Evolutionary conservation across 2,888 invertebrate genomes (phyloP), one percentile per base, ranked within the genome.

Genomic region (Xylophagus ater): DNA sequence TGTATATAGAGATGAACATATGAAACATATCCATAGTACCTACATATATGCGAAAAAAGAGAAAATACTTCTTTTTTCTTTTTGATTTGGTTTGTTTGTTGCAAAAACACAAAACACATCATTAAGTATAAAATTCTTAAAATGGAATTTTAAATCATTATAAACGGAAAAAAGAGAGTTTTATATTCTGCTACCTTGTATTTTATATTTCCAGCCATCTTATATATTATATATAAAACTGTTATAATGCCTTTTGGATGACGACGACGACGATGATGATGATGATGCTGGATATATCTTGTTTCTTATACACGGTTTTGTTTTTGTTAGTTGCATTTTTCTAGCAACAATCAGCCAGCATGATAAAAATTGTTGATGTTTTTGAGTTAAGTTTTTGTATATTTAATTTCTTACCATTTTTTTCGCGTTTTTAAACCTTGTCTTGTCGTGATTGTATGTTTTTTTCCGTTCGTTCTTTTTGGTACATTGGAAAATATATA

Each of bases 81-180:
- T n/a, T n/a, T n/a, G n/a, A n/a, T n/a, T n/a, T n/a, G n/a, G n/a
- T n/a, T n/a, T n/a, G n/a, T n/a, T n/a, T n/a, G n/a, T n/a, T n/a
- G n/a, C n/a, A n/a, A n/a, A n/a, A 40, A 40, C 29, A 57, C 56
- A 60, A 62, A 62, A 64, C 63, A 64, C 63, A 62, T 64, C 63
- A 64, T 64, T 64, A 64, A 62, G 60, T 62, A 62, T 61, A 61
- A 63, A 64, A 64, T 64, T 62, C 61, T 64, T 61, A 60, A 64
- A 64, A 64, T 62, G 63, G 63, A 64, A 64, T 64, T 64, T 64
- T 61, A 62, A 64, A 64, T 58, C 56, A 58, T 58, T 58, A 58
- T 51, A 50, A 46, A 47, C 42, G 47, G 24, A 30, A 43, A 36
- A 29, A 25, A 34, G 14, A 24, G 34, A 28, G 34, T 24, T 13